Evolutionary conservation across 2,113 vertebrate species (phyloP).

Genomic region (Cynocephalus volans): DNA sequence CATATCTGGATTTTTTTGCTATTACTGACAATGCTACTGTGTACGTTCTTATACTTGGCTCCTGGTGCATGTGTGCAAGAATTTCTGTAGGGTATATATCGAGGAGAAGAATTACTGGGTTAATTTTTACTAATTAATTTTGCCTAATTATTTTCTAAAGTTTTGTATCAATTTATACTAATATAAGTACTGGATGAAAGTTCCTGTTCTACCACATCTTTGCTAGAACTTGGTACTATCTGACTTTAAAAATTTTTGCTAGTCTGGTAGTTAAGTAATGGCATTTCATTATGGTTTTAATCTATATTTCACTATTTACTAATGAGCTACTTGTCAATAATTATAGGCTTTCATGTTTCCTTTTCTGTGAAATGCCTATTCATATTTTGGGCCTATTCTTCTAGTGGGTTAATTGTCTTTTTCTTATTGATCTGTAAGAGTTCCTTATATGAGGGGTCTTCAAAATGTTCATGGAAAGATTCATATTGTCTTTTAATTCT

Average conservation of each 20-base stretch:
- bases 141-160: slow-evolving; percentile 2
- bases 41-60: background rate
- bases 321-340: slow-evolving; percentile 52
- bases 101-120: background rate
- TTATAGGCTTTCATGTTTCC: slow-evolving; percentile 41
- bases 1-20: background rate
- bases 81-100: background rate
- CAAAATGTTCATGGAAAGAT: too few relatives aligned
- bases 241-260: background rate
- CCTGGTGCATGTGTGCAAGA: background rate
- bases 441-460: background rate
- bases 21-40: background rate
- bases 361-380: slow-evolving; percentile 10
- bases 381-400: slow-evolving; percentile 29
- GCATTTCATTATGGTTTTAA: slow-evolving; percentile 35
- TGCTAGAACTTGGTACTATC: slow-evolving; percentile 23
- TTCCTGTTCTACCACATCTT: background rate
- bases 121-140: background rate
- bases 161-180: background rate
- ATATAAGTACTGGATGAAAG: background rate
- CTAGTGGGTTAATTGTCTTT: slow-evolving; percentile 5
- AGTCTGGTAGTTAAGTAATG: background rate
- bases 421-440: slow-evolving; percentile 20
- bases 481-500: too few relatives aligned
- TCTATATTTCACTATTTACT: slow-evolving; percentile 51